A percentile compares a stretch with the other conserved stretches of the same genome.
Evolutionary conservation across 1,140 invertebrate species (phyloP).

Genomic region (Lepeophtheirus salmonis): DNA sequence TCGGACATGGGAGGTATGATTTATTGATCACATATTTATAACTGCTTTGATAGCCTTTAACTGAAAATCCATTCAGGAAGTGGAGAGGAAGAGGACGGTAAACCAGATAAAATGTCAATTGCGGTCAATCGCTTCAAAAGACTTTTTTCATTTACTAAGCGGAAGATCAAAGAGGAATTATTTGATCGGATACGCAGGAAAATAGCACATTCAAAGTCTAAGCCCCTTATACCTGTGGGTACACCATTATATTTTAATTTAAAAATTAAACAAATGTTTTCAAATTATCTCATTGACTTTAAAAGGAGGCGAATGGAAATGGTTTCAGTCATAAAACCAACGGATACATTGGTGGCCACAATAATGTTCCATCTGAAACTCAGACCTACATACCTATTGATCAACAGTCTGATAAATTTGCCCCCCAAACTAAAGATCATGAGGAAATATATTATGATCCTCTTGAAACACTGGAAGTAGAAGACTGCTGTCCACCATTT

Average conservation of each 20-base stretch:
- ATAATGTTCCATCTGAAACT: background rate
- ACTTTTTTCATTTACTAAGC: background rate
- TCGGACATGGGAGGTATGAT: constrained; percentile 14
- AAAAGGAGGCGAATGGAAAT: background rate
- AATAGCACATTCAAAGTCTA: too few relatives aligned
- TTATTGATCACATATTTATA: too few relatives aligned
- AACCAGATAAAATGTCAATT: background rate
- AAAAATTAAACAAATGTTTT: too few relatives aligned
- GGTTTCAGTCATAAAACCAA: background rate
- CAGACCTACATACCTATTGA: background rate
- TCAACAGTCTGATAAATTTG: background rate
- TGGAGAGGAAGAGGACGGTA: background rate
- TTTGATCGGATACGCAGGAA: background rate
- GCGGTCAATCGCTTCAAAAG: background rate
- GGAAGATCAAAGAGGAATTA: background rate
- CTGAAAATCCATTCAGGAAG: too few relatives aligned
- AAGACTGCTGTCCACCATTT: background rate
- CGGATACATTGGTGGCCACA: background rate
- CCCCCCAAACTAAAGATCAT: background rate
- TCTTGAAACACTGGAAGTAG: background rate
- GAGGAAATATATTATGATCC: background rate
- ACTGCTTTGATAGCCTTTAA: too few relatives aligned
- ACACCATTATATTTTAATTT: too few relatives aligned
- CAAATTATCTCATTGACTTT: too few relatives aligned
- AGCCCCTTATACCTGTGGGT: too few relatives aligned